Evolutionary conservation across 2,113 vertebrate genomes (phyloP), one percentile per base, ranked within the genome.

Genomic region (Odontesthes bonariensis): DNA sequence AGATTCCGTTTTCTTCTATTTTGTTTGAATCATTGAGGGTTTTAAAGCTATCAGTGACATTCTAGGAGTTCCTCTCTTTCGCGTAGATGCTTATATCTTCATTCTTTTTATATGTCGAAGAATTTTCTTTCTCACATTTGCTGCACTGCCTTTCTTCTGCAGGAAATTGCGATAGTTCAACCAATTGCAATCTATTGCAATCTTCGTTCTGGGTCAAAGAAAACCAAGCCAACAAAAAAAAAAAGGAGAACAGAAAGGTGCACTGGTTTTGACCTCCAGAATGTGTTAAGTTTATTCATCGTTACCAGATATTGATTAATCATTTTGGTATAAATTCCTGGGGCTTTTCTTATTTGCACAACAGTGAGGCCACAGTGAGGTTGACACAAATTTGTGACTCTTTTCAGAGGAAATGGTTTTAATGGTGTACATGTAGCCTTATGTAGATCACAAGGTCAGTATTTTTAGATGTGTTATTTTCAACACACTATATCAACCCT

Each of bases 221-320:
- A 51, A 75, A 58, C 20, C 32, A 32, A 27, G 27, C 3, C 3
- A 14, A 52, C 38, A 13, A 5, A 16, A 0, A 0, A 22, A 17
- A 77, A 71, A 71, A 20, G 44, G 22, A 64, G 59, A 65, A 69
- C 47, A 71, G 27, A 77, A 77, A 67, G 27, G 14, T 16, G 51
- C 42, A 32, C 61, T 33, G 33, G 0, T 14, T 27, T 47, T 60
- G 19, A 67, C 19, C 33, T 64, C 6, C 31, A 13, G 19, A 51
- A 19, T 59, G 33, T 57, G 12, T 32, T n/a, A 20, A 1, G n/a
- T n/a, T 27, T 3, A 47, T 49, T 56, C 38, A 46, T 23, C 19
- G n/a, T 44, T 61, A 47, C 44, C 20, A 42, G 23, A 44, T 8
- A n/a, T 16, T 33, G 17, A 5, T 11, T 17, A 20, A 12, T 70